These are phyloP conservation scores for Drosophila atroscutellata DNA, from an alignment of 2,888 invertebrate species.

Conservation along the genomic window DNA sequence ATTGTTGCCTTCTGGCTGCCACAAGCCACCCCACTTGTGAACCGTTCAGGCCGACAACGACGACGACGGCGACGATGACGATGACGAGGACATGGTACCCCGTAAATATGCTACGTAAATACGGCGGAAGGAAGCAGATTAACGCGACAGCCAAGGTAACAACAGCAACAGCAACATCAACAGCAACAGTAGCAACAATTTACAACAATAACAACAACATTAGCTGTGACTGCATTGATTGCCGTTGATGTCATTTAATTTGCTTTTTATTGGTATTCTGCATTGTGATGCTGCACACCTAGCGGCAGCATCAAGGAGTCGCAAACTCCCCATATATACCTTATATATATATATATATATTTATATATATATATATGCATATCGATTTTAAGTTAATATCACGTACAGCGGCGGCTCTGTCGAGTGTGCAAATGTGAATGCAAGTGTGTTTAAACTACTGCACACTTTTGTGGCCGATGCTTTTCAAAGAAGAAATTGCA, in stretches of 20 bases:
- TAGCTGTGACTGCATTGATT: conserved; percentile 24
- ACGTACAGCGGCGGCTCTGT: neutral
- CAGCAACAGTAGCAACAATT: conserved; percentile 2
- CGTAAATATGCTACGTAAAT: conserved; percentile 62
- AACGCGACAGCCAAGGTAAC: conserved; percentile 60
- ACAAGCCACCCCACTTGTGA: neutral
- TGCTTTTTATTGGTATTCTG: conserved; percentile 33
- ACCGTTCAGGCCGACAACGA: neutral
- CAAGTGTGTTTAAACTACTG: conserved; percentile 8
- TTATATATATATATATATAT: neutral
- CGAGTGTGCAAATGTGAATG: neutral
- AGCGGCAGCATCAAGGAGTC: neutral
- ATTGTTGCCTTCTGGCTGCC: neutral
- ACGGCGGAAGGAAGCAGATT: conserved; percentile 70
- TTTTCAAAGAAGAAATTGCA: conserved; percentile 27
- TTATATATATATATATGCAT: neutral
- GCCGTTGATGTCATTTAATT: conserved; percentile 23
- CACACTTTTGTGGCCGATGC: conserved; percentile 6
- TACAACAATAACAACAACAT: conserved; percentile 14
- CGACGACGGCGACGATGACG: neutral
- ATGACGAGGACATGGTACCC: conserved; percentile 11
- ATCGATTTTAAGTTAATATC: conserved; percentile 60
- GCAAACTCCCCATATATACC: neutral
- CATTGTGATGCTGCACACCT: conserved; percentile 8
- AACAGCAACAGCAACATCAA: conserved; percentile 5